Base-by-base conservation (phyloP, 2,888 invertebrate species). In the Melanophora roralis region DNA sequence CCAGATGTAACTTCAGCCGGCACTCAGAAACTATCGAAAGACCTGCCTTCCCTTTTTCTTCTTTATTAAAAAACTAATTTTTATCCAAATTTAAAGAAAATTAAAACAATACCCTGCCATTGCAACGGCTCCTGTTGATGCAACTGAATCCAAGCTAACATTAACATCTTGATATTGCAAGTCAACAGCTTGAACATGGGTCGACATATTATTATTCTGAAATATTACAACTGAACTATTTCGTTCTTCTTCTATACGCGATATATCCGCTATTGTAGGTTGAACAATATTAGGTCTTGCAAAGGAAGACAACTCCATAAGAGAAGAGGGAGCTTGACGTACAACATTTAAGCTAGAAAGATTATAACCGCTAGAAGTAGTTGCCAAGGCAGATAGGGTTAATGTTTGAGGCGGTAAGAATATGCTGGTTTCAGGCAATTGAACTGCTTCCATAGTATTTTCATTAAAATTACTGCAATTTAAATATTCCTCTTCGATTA, bases 261-360 rank as follows among this genome's bases (percentile, higher is more conserved):
- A 34, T 32, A 47, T 16, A 45, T 47, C 60, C 5, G n/a, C 16
- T 34, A 12, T 1, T 57, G 23, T 2, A 11, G 23, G 19, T 0
- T 47, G 40, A 14, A 6, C n/a, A 72, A n/a, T n/a, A n/a, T n/a
- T 36, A 47, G 40, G 49, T 68, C 47, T 43, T 8, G 1, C 57
- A 60, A 64, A 53, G 43, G 49, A 57, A 11, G 69, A 49, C 16
- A 47, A 36, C 16, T 43, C 68, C n/a, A 68, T 53, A 19, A 69
- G 14, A 9, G 62, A 51, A 16, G 74, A 59, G 2, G 45, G 45
- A 9, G 34, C 65, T 19, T 82, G 81, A 14, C 83, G 82, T n/a
- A 78, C 76, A 49, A 55, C 34, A 82, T 80, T 72, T 16, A 82
- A 62, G 40, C 80, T 83, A 16, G 78, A 77, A n/a, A 55, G n/a